Evolutionary conservation across 2,888 invertebrate species (phyloP), one percentile per base, ranked within the genome.

Genomic region (Conomelus anceps): DNA sequence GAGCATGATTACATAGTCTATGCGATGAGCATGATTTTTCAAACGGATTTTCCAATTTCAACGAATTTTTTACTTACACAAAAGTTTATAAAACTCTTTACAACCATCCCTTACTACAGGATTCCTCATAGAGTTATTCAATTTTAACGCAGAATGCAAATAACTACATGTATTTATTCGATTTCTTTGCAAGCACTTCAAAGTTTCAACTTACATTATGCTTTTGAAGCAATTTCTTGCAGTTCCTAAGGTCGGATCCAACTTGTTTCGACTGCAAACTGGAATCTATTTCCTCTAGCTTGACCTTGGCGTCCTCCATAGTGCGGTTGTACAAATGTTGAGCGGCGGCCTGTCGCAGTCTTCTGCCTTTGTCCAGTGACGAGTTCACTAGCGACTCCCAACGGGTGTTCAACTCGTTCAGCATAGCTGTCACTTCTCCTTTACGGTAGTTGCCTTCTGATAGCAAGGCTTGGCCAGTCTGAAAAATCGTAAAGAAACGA

Each of bases 241-340:
- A 99, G 91, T 98, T 97, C 90, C 99, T 95, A 86, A 99, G 94
- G 94, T 99, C 99, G 0, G 95, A 95, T 1, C 99, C 99, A 0
- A 97, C 95, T 93, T 98, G 98, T 85, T 96, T 96, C 91, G 97
- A 97, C 92, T 95, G 95, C 84, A 99, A 94, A 0, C 96, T 95
- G 0, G 94, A 94, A 92, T 98, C 97, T 92, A 99, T 95, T 92
- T 99, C 98, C 90, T 96, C 96, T 22, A 99, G 94, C 91, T 98
- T 97, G 23, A 96, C 95, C 91, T 97, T 96, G 0, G 98, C 98
- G 93, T 98, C 98, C 91, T 98, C 98, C 91, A 99, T 95, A 0
- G 97, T 96, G 88, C 97, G 95, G 93, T 95, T 96, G 92, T 96
- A 95, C 4, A 92, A 92, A 89, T 97, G 96, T 93, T 98, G 98